These are phyloP conservation scores for Agrilus biguttatus DNA, from an alignment of 2,888 invertebrate species.

Conservation along the genomic window DNA sequence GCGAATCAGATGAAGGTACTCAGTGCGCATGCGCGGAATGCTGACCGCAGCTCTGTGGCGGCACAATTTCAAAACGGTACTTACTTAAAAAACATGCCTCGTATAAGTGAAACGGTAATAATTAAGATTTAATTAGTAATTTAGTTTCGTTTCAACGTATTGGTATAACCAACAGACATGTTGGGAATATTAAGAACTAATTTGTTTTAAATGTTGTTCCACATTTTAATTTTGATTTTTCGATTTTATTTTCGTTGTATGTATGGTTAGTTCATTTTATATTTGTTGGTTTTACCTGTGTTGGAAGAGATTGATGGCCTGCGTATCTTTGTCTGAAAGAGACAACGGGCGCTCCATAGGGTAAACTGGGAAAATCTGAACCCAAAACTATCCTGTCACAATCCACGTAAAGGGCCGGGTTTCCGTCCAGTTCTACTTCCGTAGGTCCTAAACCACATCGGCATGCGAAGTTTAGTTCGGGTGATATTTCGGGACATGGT, in stretches of 20 bases:
- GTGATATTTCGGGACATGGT: slow-evolving; percentile 64
- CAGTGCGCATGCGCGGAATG: too few relatives aligned
- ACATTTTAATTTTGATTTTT: too few relatives aligned
- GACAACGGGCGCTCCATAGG: slow-evolving; percentile 66
- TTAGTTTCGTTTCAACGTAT: too few relatives aligned
- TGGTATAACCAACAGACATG: too few relatives aligned
- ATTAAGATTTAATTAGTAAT: too few relatives aligned
- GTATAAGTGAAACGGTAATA: too few relatives aligned
- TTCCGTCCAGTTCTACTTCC: slow-evolving; percentile 30
- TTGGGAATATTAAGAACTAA: background rate
- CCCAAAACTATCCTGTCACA: slow-evolving; percentile 74
- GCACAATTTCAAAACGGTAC: too few relatives aligned
- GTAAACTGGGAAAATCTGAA: slow-evolving; percentile 60
- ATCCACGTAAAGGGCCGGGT: slow-evolving; percentile 52
- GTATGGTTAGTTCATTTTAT: too few relatives aligned
- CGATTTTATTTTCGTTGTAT: too few relatives aligned
- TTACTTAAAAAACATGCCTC: too few relatives aligned
- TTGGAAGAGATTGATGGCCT: slow-evolving; percentile 69
- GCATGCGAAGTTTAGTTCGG: slow-evolving; percentile 64
- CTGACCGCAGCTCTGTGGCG: too few relatives aligned
- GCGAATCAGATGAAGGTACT: too few relatives aligned
- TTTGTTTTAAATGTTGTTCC: background rate
- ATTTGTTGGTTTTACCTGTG: slow-evolving; percentile 38
- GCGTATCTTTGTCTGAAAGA: slow-evolving; percentile 66
- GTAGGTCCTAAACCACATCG: slow-evolving; percentile 37